Conservation (phyloP, 2,113 vertebrate species). For the Rafetus swinhoei region DNA sequence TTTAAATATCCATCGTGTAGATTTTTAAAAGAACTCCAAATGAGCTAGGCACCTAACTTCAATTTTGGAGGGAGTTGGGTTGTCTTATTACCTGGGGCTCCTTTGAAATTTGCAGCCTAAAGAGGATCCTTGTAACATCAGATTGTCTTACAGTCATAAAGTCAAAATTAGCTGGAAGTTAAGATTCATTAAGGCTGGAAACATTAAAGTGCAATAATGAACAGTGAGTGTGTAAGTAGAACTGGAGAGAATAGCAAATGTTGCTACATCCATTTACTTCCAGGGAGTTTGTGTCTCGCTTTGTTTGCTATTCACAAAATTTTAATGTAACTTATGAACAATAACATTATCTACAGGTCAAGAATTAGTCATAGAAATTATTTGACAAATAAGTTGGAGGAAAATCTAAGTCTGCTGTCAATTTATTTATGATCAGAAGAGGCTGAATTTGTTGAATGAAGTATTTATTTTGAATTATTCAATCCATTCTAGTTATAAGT, state of each 20-base stretch:
- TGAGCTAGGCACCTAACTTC: not conserved
- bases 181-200: not conserved
- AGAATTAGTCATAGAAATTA: not conserved
- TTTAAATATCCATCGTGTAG: not conserved
- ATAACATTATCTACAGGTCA: not conserved
- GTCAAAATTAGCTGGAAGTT: not conserved
- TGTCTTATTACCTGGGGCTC: not conserved
- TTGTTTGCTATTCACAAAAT: not conserved
- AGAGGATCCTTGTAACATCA: not conserved
- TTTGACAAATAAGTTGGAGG: not conserved
- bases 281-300: not conserved
- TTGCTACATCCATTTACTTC: not conserved
- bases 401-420: not conserved
- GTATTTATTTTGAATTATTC: not conserved
- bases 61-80: not conserved
- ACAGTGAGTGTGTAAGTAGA: not conserved
- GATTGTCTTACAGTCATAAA: not conserved
- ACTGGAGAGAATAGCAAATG: not conserved
- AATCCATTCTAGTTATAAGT: not conserved
- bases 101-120: not conserved
- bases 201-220: not conserved
- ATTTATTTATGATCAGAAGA: not conserved
- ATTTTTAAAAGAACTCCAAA: not conserved
- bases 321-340: not conserved
- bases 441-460: not conserved